Evolutionary conservation across 1,140 invertebrate genomes (phyloP).

Genomic region (Cyphomyrmex costatus): DNA sequence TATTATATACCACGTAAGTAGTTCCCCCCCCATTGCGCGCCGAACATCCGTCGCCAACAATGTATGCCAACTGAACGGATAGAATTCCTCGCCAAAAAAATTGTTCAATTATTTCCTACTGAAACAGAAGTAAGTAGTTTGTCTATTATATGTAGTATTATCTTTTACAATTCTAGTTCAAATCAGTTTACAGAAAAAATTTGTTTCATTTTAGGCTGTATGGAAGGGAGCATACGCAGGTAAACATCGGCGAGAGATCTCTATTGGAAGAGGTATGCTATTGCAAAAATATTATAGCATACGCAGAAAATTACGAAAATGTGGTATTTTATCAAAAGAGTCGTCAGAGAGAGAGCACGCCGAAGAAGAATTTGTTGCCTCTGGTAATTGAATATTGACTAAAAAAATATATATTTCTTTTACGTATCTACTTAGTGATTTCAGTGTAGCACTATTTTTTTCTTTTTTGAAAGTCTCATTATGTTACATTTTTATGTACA

Average conservation of each 20-base stretch:
- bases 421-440: not conserved
- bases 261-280: not conserved
- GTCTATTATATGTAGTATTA: too few species aligned
- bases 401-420: not conserved
- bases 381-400: not conserved
- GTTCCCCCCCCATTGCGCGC: too few species aligned
- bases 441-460: too few species aligned
- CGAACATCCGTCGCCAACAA: not conserved
- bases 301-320: not conserved
- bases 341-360: too few species aligned
- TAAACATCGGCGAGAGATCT: not conserved
- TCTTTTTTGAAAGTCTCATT: too few species aligned
- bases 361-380: not conserved
- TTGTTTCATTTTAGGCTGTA: not conserved
- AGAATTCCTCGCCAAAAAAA: not conserved
- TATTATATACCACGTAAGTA: too few species aligned
- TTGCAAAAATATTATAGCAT: not conserved
- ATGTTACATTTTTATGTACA: not conserved
- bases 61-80: not conserved
- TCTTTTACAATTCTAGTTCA: too few species aligned
- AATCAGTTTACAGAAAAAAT: not conserved
- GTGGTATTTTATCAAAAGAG: not conserved
- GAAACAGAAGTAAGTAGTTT: not conserved
- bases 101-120: not conserved
- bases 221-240: not conserved